These are phyloP conservation scores for Sebastes vulpes DNA, from an alignment of 2,797 vertebrate genomes.

Conservation along the genomic window DNA sequence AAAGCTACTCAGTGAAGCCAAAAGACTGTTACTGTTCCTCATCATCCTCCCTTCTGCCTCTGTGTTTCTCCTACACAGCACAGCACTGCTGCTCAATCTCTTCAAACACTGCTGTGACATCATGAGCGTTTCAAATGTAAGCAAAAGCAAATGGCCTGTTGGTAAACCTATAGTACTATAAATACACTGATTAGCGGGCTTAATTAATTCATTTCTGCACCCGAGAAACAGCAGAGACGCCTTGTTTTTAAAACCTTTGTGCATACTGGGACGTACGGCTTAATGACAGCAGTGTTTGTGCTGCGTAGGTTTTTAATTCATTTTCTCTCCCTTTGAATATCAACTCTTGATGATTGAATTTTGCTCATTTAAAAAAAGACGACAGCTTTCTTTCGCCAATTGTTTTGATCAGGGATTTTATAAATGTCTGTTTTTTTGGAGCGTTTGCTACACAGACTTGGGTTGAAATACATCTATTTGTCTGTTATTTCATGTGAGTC, in stretches of 20 bases:
- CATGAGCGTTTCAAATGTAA: conserved; percentile 10
- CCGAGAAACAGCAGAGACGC: conserved; percentile 10
- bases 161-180: conserved; percentile 27
- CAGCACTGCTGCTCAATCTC: conserved; percentile 5
- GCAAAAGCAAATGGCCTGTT: conserved; percentile 9
- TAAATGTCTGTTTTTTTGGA: neutral
- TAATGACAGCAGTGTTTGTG: conserved; percentile 24
- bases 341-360: conserved; percentile 1
- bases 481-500: conserved; percentile 15
- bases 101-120: conserved; percentile 20
- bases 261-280: conserved; percentile 6
- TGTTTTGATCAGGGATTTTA: conserved; percentile 1
- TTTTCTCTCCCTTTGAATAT: conserved; percentile 21
- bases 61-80: neutral
- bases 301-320: conserved; percentile 16
- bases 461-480: neutral
- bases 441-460: neutral
- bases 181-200: conserved; percentile 26
- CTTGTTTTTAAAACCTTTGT: conserved; percentile 25
- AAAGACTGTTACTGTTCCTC: conserved; percentile 34
- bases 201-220: conserved; percentile 26
- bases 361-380: conserved; percentile 3
- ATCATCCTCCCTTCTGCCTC: conserved; percentile 32
- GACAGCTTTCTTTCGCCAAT: neutral
- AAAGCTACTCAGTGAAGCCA: conserved; percentile 31